Evolutionary conservation across 1,140 invertebrate species (phyloP), one percentile per base, ranked within the genome.

Genomic region (Amphibalanus amphitrite): DNA sequence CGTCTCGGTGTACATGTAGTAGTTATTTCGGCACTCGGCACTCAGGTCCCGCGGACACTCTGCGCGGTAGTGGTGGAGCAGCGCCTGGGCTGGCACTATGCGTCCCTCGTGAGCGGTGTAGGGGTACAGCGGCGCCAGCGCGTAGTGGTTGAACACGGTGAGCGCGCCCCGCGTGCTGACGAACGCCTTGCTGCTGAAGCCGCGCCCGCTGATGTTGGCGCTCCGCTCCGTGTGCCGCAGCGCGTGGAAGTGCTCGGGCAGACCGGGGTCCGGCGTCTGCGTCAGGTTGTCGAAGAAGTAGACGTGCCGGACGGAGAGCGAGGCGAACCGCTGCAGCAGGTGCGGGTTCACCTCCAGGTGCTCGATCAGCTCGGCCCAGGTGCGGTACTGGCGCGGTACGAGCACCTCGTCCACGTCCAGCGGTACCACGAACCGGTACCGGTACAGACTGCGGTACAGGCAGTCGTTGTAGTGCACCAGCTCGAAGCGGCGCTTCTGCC

Each of bases 381-480:
- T 86, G 0, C 80, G 78, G 69, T 88, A 85, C 73, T 88, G 85
- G 28, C 94, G 82, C 1, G 94, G 95, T 87, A 97, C 93, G 17
- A 74, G 70, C 25, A 74, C 70, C 72, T 75, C 75, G 72, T 75
- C 75, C 40, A 74, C 70, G 69, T 75, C 75, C 59, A 75, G 40
- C 26, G 75, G 75, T 28, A 75, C 33, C 28, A 75, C 71, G 70
- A 72, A 75, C n/a, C 74, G 71, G 70, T 72, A 75, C 67, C 87
- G 83, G 78, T 95, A 95, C 81, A 95, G 85, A 78, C 95, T 91
- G 76, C 93, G 90, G 81, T 97, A 97, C 15, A 97, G 83, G 77
- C 95, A 97, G 78, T 97, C 95, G 80, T 97, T 97, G 82, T 97
- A 97, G 0, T 94, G 93, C 75, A 97, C 94, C 68, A 97, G 83